A percentile compares a stretch with the other conserved stretches of the same genome.
Evolutionary conservation across 2,113 vertebrate genomes (phyloP).

Genomic region (Cisticola juncidis): DNA sequence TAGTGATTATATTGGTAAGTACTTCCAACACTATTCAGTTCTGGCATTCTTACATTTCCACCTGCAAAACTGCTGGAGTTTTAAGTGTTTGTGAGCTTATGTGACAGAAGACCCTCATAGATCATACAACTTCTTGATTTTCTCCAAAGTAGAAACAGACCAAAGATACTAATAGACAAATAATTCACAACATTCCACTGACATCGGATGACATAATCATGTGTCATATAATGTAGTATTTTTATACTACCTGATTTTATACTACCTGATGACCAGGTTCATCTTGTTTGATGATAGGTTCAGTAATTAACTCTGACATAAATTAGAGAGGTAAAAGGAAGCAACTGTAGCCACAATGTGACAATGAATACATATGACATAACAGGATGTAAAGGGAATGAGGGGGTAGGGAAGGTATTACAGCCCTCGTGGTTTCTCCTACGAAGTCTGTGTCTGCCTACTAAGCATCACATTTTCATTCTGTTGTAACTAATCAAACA

Average conservation of each 20-base stretch:
- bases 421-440: not conserved
- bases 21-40: not conserved
- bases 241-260: not conserved
- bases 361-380: accelerated
- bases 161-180: not conserved
- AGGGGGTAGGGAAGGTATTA: not conserved
- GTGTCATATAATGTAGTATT: not conserved
- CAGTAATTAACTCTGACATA: not conserved
- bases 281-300: not conserved
- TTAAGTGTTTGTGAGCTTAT: not conserved
- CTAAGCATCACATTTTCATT: not conserved
- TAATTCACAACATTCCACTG: not conserved
- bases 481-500: not conserved
- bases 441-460: accelerated
- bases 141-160: not conserved
- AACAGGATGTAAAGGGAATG: not conserved
- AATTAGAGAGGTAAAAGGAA: not conserved
- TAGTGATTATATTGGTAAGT: not conserved
- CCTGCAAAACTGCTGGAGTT: not conserved
- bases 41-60: not conserved
- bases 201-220: not conserved
- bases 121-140: not conserved
- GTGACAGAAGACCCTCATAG: not conserved
- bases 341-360: not conserved
- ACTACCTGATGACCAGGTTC: not conserved